Evolutionary conservation across 1,140 invertebrate species (phyloP), one percentile per base, ranked within the genome.

Genomic region (Ridgeia piscesae): DNA sequence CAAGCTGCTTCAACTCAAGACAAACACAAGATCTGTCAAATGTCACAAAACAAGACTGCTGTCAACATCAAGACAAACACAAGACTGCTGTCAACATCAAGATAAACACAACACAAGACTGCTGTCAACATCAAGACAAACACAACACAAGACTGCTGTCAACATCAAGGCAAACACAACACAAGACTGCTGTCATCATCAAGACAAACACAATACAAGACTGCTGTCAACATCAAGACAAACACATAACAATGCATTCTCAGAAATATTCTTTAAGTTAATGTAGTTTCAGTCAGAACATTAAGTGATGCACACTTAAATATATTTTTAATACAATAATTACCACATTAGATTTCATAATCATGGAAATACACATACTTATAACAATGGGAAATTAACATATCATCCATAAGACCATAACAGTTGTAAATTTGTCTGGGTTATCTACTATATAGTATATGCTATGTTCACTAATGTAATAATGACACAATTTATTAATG

Each of bases 1-100:
- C n/a, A n/a, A n/a, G n/a, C n/a, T 0, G 98, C 98, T 93, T 98
- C 92, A 89, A n/a, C n/a, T 58, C 33, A 34, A 89, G 88, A 35
- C 11, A 34, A 8, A 34, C 11, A 27, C n/a, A 89, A 89, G 31
- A 11, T 9, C 33, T 17, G 14, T 34, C n/a, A n/a, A n/a, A n/a
- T n/a, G n/a, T n/a, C n/a, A 92, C 88, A 2, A 42, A 34, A 17
- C 89, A 48, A 42, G 92, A 91, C 48, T 94, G 94, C 58, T 94
- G 93, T 92, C 93, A 90, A 77, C 92, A 58, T 58, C 34, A 35
- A n/a, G n/a, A n/a, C n/a, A n/a, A n/a, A n/a, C n/a, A n/a, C n/a
- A n/a, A n/a, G n/a, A n/a, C n/a, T n/a, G n/a, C n/a, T n/a, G n/a
- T n/a, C n/a, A n/a, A n/a, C n/a, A n/a, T n/a, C n/a, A n/a, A n/a